Conservation (phyloP, 2,888 invertebrate genomes). For the Omphaloscelis lunosa region DNA sequence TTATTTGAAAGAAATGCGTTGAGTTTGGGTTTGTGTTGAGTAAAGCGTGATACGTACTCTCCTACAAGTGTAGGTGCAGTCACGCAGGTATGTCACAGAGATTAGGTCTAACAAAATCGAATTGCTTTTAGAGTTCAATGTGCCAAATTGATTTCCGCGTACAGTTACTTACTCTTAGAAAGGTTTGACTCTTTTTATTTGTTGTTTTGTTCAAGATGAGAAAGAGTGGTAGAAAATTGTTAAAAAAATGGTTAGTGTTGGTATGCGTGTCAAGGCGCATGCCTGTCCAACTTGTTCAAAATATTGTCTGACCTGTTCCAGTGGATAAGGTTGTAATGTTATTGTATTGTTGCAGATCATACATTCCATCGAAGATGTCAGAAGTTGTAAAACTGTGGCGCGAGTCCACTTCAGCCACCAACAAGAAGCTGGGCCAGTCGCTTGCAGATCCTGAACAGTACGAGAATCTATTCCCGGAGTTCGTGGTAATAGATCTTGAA, state of each 20-base stretch:
- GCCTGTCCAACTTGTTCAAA: neutral
- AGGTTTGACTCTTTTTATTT: neutral
- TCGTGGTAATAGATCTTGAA: constrained; percentile 68
- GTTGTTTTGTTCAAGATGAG: neutral
- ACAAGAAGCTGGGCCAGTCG: constrained; percentile 97
- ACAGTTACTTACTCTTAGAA: neutral
- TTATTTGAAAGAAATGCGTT: no score
- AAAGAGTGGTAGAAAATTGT: neutral
- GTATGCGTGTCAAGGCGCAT: neutral
- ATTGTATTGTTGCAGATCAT: constrained; percentile 91
- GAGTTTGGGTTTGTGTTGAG: no score
- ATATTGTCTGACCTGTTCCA: neutral
- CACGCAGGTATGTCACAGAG: neutral
- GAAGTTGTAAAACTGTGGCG: constrained; percentile 97
- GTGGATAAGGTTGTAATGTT: neutral
- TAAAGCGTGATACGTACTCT: neutral
- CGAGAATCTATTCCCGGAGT: constrained; percentile 98
- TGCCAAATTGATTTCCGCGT: neutral
- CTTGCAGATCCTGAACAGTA: constrained; percentile 98
- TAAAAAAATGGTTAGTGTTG: neutral
- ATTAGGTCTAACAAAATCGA: neutral
- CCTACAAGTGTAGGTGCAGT: neutral
- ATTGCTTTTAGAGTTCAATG: neutral
- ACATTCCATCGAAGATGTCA: constrained; percentile 97
- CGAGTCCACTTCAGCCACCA: constrained; percentile 94